Evolutionary conservation across 2,888 invertebrate genomes (phyloP).

Genomic region (Mythimna loreyi): DNA sequence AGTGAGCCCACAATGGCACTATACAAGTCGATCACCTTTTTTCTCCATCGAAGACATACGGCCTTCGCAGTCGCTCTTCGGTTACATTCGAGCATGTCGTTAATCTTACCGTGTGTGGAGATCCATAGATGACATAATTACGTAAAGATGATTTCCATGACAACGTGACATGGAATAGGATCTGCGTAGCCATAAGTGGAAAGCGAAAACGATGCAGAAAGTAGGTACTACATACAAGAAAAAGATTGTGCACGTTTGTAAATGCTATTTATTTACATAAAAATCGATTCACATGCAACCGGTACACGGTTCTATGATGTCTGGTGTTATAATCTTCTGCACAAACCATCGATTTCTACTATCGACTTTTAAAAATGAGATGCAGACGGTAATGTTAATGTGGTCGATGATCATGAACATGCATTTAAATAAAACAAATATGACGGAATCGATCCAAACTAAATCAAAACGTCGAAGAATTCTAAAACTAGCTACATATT

Average conservation of each 20-base stretch:
- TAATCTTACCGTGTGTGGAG: conserved; percentile 54
- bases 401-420: conserved; percentile 78
- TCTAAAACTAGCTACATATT: conserved; percentile 73
- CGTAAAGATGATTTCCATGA: conserved; percentile 20
- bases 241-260: conserved; percentile 68
- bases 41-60: conserved; percentile 20
- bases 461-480: conserved; percentile 71
- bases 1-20: conserved; percentile 82
- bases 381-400: conserved; percentile 74
- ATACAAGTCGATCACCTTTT: conserved; percentile 38
- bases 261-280: conserved; percentile 69
- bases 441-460: conserved; percentile 75
- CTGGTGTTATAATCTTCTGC: conserved; percentile 70
- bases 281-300: conserved; percentile 70
- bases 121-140: conserved; percentile 33
- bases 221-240: conserved; percentile 65
- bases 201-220: conserved; percentile 79
- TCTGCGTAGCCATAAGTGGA: conserved; percentile 68
- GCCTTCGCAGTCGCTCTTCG: conserved; percentile 19
- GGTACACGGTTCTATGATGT: conserved; percentile 65
- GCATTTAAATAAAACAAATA: conserved; percentile 69
- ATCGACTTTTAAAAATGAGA: conserved; percentile 62
- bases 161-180: conserved; percentile 22
- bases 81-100: conserved; percentile 12
- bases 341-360: conserved; percentile 68